These are phyloP conservation scores for Pasiphila rectangulata DNA, from an alignment of 2,888 invertebrate genomes.

Conservation along the genomic window DNA sequence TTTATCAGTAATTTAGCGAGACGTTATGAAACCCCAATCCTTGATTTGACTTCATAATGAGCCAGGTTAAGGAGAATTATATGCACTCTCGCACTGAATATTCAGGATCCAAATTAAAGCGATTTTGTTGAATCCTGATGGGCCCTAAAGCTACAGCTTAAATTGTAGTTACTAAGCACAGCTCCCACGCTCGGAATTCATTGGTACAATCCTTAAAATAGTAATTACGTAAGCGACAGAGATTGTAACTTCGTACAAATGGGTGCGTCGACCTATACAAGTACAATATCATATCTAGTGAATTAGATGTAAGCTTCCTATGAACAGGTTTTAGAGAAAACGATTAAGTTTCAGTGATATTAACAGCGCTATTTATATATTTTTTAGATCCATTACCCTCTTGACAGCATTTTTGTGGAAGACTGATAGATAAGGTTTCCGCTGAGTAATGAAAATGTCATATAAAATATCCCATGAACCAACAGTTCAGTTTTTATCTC, in stretches of 20 bases:
- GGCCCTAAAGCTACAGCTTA: slow-evolving; percentile 11
- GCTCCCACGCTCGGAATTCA: slow-evolving; percentile 15
- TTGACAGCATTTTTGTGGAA: slow-evolving; percentile 8
- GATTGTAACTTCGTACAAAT: slow-evolving; percentile 22
- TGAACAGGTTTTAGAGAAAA: not conserved
- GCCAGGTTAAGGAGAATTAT: slow-evolving; percentile 13
- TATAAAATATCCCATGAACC: slow-evolving; percentile 16
- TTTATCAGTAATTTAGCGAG: slow-evolving; percentile 12
- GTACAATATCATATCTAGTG: slow-evolving; percentile 8
- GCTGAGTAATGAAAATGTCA: slow-evolving; percentile 7
- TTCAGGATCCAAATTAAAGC: slow-evolving; percentile 21
- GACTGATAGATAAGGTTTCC: slow-evolving; percentile 6
- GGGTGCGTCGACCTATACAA: slow-evolving; percentile 17
- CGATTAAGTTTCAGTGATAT: not conserved
- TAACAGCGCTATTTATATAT: not conserved
- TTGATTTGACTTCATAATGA: slow-evolving; percentile 15
- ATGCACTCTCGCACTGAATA: slow-evolving; percentile 17
- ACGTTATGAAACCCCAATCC: slow-evolving; percentile 9
- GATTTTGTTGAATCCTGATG: slow-evolving; percentile 20
- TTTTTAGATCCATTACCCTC: not conserved
- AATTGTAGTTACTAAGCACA: slow-evolving; percentile 7
- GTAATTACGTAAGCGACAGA: slow-evolving; percentile 19
- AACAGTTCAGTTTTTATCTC: slow-evolving; percentile 11
- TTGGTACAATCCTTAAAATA: slow-evolving; percentile 21
- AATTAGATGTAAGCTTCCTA: slow-evolving; percentile 7